Evolutionary conservation across 2,113 vertebrate species (phyloP), one percentile per base, ranked within the genome.

Genomic region (Perccottus glenii): DNA sequence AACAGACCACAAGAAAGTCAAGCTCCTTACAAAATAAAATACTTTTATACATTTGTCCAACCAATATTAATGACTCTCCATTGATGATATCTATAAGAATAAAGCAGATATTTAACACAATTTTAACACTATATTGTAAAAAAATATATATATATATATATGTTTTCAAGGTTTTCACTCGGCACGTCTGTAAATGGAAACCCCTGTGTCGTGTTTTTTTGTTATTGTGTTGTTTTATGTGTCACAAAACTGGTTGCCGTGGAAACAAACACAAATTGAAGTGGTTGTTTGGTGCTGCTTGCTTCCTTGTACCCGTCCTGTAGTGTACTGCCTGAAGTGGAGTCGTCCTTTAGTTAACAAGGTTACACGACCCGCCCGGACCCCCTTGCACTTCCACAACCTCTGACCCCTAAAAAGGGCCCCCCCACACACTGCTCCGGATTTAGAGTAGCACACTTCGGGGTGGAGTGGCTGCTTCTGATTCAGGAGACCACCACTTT

Each of bases 401-500:
- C 79, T 58, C 47, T 61, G 53, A 73, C 47, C 81, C 49, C 36
- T 12, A 1, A 1, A 11, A 33, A 61, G 43, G 53, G 73, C 64
- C 64, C 70, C 69, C 78, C 60, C 70, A 70, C 43, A 67, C 32
- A 5, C 12, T 3, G 73, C 55, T 66, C 46, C 64, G 38, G 62
- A 45, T 76, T 73, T 73, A 57, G 49, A 67, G 35, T 51, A 35
- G 64, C 70, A 73, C 68, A 76, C 60, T 58, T 65, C 12, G 47
- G 15, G 50, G 73, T 69, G 62, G 51, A 51, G 55, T 42, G 73
- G 67, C 50, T 65, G 55, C 12, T 38, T 4, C 45, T 9, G 27
- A 40, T 35, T 68, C 44, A 62, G 33, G 15, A 60, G 35, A 51
- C 2, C 11, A 35, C 3, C 3, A 11, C 11, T 12, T 35, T n/a